Percentiles rank a stretch among this genome's conserved stretches.
Evolutionary conservation across 1,140 invertebrate species (phyloP).

Genomic region (Frieseomelitta varia): DNA sequence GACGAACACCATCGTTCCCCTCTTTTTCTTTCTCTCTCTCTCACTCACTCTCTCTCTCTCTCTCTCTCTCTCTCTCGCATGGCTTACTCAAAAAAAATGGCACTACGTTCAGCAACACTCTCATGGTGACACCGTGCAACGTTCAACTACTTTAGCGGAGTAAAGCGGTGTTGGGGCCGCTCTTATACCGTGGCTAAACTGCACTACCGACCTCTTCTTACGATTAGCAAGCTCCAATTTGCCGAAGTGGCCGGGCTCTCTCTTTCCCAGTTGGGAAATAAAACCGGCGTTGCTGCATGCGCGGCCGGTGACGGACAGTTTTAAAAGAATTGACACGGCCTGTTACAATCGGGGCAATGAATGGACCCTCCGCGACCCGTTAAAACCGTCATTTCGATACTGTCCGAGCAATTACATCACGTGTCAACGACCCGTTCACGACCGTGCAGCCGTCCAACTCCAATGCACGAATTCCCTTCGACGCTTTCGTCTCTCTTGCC

Average conservation of each 20-base stretch:
- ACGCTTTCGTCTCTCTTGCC: not conserved
- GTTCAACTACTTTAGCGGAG: slow-evolving; percentile 59
- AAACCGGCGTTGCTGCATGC: slow-evolving; percentile 4
- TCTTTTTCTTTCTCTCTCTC: too few relatives aligned
- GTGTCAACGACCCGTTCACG: slow-evolving; percentile 25
- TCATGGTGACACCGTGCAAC: slow-evolving; percentile 56
- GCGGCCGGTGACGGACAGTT: slow-evolving; percentile 1
- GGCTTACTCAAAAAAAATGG: slow-evolving; percentile 63
- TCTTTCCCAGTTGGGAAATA: slow-evolving; percentile 51
- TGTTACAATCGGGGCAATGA: slow-evolving; percentile 7
- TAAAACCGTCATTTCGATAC: slow-evolving; percentile 15
- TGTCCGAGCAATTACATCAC: not conserved
- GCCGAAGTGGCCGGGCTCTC: slow-evolving; percentile 34
- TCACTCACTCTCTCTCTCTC: too few relatives aligned
- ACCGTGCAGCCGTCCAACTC: not conserved
- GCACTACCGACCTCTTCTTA: slow-evolving; percentile 67
- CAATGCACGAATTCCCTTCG: not conserved
- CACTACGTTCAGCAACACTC: slow-evolving; percentile 46
- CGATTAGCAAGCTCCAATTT: slow-evolving; percentile 56
- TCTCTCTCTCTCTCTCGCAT: not conserved
- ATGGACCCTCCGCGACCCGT: slow-evolving; percentile 6
- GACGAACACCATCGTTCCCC: not conserved
- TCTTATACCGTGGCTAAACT: slow-evolving; percentile 63
- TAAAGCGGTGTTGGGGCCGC: slow-evolving; percentile 54
- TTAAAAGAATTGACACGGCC: not conserved